These are phyloP conservation scores for Barbus barbus DNA, from an alignment of 2,113 vertebrate species.

Conservation along the genomic window DNA sequence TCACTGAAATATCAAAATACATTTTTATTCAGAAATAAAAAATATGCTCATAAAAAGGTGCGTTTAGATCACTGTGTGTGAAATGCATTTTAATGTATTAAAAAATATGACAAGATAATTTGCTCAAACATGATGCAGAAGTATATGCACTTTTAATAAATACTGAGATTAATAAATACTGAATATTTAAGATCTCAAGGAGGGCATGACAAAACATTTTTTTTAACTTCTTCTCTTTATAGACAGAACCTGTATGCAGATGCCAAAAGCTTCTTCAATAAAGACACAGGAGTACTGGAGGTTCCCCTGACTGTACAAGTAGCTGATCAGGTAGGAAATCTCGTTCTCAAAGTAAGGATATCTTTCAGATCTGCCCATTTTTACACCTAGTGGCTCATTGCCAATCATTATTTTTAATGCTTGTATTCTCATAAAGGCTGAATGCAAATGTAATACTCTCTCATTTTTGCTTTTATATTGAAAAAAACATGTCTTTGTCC, in stretches of 20 bases:
- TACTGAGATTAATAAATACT: not conserved
- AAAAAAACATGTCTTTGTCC: not conserved
- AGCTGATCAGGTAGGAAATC: constrained; percentile 79
- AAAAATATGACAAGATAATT: not conserved
- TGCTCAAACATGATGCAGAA: not conserved
- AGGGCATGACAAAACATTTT: not conserved
- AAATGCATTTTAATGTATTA: not conserved
- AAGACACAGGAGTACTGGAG: constrained; percentile 83
- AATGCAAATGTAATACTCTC: too few species aligned
- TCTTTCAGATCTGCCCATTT: not conserved
- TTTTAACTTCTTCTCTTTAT: too few species aligned
- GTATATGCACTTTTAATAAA: not conserved
- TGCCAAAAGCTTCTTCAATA: constrained; percentile 79
- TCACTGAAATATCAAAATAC: not conserved
- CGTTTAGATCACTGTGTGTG: not conserved
- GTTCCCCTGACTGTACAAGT: constrained; percentile 80
- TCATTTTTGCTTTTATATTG: too few species aligned
- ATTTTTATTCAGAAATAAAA: not conserved
- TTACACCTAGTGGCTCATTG: not conserved
- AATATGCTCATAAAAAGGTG: not conserved
- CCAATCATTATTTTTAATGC: not conserved
- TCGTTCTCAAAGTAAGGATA: not conserved
- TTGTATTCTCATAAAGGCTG: not conserved
- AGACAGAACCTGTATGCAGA: constrained; percentile 83
- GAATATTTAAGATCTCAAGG: not conserved